These are phyloP conservation scores for Drymodes brunneopygia DNA, from an alignment of 2,113 vertebrate genomes.

Conservation along the genomic window DNA sequence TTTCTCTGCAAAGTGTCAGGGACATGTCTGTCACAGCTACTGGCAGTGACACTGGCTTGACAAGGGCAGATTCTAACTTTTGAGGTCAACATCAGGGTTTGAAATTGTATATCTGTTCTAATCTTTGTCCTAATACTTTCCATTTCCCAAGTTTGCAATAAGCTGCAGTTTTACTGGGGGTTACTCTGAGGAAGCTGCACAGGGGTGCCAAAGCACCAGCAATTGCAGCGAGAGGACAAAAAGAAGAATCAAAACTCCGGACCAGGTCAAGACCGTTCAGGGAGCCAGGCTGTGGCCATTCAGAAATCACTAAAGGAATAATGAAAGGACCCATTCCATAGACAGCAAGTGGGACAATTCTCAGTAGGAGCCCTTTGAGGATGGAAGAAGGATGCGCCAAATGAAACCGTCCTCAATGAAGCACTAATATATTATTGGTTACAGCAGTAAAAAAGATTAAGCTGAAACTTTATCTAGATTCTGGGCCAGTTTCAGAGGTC, in stretches of 20 bases:
- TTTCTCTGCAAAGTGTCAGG: neutral
- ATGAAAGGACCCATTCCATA: neutral
- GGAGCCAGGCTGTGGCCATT: neutral
- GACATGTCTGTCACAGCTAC: neutral
- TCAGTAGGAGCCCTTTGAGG: neutral
- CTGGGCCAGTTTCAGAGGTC: neutral
- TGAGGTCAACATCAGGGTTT: neutral
- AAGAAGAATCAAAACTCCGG: neutral
- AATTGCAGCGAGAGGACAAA: neutral
- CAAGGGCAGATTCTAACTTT: neutral
- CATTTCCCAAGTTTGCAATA: neutral
- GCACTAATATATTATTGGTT: neutral
- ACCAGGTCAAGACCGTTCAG: neutral
- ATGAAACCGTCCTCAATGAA: neutral
- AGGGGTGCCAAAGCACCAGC: neutral
- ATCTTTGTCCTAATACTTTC: neutral
- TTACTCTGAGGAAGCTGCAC: neutral
- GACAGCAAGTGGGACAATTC: slow-evolving; percentile 35
- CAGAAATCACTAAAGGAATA: neutral
- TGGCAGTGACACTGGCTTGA: neutral
- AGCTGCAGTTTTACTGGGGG: neutral
- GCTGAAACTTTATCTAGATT: neutral
- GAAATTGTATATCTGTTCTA: neutral
- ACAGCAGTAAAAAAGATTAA: neutral
- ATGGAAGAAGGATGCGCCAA: slow-evolving; percentile 2